Percentiles rank a stretch among this genome's conserved stretches.
phyloP scores from a whole-genome alignment of 2,113 vertebrate species.

The Deroptyus accipitrinus region DNA sequence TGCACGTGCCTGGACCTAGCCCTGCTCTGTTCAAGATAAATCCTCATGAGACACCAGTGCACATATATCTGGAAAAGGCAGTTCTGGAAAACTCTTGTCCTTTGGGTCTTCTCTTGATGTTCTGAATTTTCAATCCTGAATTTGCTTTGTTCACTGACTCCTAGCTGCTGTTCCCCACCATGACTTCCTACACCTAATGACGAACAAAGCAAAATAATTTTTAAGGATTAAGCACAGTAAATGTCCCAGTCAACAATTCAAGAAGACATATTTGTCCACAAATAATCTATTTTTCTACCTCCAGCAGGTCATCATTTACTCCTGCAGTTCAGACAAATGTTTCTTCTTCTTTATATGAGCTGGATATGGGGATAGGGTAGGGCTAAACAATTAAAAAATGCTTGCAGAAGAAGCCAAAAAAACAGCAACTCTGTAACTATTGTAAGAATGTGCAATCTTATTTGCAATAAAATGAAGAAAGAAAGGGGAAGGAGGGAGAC shows the following conservation, averaged over 20 bases:
- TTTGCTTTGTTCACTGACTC: neutral
- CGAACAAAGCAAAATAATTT: neutral
- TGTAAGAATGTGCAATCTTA: conserved; percentile 1
- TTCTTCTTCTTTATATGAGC: neutral
- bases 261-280: neutral
- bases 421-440: neutral
- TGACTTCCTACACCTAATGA: neutral
- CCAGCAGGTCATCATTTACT: neutral
- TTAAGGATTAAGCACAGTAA: neutral
- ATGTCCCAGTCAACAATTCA: neutral
- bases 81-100: neutral
- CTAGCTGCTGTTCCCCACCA: neutral
- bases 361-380: neutral
- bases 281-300: neutral
- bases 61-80: neutral
- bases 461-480: conserved; percentile 19
- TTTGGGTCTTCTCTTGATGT: neutral
- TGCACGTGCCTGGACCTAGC: neutral
- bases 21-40: neutral
- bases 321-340: neutral
- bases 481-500: fast-evolving
- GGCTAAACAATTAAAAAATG: neutral
- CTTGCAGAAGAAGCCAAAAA: neutral
- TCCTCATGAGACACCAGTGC: neutral
- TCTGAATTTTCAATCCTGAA: neutral